Conservation (phyloP, 2,797 vertebrate species). For the Buphagus erythrorhynchus region DNA sequence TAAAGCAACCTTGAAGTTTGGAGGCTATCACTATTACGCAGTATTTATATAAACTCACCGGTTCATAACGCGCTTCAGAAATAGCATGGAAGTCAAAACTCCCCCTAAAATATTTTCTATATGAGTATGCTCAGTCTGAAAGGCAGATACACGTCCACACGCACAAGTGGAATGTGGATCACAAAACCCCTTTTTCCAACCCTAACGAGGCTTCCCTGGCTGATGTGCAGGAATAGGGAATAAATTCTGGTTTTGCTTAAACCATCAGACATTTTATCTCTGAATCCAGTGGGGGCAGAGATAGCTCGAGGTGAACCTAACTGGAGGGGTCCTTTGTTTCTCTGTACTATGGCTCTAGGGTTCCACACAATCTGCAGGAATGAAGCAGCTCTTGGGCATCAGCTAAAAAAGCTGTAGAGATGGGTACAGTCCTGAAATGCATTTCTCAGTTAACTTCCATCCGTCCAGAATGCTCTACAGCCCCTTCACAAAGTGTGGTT, state of each 20-base stretch:
- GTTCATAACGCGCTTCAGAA: slow-evolving; percentile 7
- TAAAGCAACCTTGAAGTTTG: slow-evolving; percentile 54
- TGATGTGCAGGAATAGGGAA: neutral
- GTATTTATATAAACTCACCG: slow-evolving; percentile 70
- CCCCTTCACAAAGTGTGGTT: neutral
- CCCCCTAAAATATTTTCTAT: slow-evolving; percentile 38
- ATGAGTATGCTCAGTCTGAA: neutral
- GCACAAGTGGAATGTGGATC: neutral
- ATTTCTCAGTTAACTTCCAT: neutral
- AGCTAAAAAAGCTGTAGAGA: neutral
- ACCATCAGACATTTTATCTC: neutral
- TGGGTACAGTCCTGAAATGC: neutral
- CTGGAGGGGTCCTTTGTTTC: neutral
- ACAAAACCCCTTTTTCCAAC: neutral
- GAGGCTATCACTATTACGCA: slow-evolving; percentile 23
- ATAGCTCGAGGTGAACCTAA: neutral
- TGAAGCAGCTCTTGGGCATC: neutral
- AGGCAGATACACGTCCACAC: neutral
- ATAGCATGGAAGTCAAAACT: slow-evolving; percentile 61
- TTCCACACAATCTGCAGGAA: neutral
- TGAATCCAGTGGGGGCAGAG: neutral
- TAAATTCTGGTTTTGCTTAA: neutral
- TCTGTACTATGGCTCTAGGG: neutral
- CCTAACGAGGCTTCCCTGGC: neutral
- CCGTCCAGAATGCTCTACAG: neutral